Conservation (phyloP, 2,797 vertebrate species). For the Oreochromis mossambicus region DNA sequence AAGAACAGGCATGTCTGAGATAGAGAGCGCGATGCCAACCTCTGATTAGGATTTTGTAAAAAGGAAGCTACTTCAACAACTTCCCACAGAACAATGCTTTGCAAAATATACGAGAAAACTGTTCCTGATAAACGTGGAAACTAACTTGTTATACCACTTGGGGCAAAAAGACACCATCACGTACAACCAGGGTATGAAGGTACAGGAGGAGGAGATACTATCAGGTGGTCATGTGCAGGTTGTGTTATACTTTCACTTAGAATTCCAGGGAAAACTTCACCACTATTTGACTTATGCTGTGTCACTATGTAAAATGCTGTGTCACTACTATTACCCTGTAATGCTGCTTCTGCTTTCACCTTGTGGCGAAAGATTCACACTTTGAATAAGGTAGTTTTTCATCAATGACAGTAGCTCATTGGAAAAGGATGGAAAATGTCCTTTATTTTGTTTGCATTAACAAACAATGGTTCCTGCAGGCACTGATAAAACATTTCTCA, state of each 20-base stretch:
- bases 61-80: background rate
- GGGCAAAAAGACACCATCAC: background rate
- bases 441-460: too few relatives aligned
- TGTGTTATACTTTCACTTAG: background rate
- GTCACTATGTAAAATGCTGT: background rate
- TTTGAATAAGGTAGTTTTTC: background rate
- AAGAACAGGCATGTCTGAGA: background rate
- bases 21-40: background rate
- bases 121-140: background rate
- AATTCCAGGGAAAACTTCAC: background rate
- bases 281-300: background rate
- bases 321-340: background rate
- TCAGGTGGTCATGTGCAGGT: background rate
- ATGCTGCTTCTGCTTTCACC: background rate
- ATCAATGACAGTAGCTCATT: background rate
- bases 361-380: background rate
- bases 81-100: background rate
- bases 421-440: background rate
- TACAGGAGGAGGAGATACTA: background rate
- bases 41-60: background rate
- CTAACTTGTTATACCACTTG: background rate
- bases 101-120: background rate
- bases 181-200: background rate
- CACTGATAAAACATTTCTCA: background rate
- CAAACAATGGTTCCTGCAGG: background rate